These are phyloP conservation scores for Pangasianodon gigas DNA, from an alignment of 2,113 vertebrate genomes.

Conservation along the genomic window DNA sequence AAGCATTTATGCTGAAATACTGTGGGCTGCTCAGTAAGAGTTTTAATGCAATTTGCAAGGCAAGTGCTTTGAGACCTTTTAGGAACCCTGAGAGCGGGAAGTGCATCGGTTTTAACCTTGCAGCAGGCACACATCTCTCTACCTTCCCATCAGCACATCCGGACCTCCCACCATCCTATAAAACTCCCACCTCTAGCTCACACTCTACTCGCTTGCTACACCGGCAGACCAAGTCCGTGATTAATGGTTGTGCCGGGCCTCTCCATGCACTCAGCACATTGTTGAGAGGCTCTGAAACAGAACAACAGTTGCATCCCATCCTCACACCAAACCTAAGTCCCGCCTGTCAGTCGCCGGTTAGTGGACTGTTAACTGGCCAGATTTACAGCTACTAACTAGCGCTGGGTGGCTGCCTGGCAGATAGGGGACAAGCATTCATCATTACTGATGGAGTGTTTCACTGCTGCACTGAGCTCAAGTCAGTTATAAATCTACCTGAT, in stretches of 20 bases:
- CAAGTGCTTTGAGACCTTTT: not conserved
- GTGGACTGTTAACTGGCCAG: conserved; percentile 76
- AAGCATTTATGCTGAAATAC: not conserved
- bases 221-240: conserved; percentile 64
- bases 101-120: conserved; percentile 35
- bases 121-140: conserved; percentile 55
- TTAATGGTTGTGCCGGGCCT: conserved; percentile 79
- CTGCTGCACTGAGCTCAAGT: conserved; percentile 6
- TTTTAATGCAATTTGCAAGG: not conserved
- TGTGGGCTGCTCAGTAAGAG: not conserved
- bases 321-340: conserved; percentile 77
- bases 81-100: not conserved
- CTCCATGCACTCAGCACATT: conserved; percentile 78
- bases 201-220: conserved; percentile 21
- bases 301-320: conserved; percentile 81
- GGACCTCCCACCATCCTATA: conserved; percentile 49
- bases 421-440: conserved; percentile 60
- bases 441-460: conserved; percentile 60
- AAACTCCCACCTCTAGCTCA: conserved; percentile 49
- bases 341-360: conserved; percentile 80
- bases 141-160: conserved; percentile 75
- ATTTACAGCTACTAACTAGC: conserved; percentile 82
- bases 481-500: conserved; percentile 34
- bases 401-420: conserved; percentile 67
- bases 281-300: conserved; percentile 77